These are phyloP conservation scores for Lepidonotus clava DNA, from an alignment of 2,888 invertebrate genomes.

Conservation along the genomic window DNA sequence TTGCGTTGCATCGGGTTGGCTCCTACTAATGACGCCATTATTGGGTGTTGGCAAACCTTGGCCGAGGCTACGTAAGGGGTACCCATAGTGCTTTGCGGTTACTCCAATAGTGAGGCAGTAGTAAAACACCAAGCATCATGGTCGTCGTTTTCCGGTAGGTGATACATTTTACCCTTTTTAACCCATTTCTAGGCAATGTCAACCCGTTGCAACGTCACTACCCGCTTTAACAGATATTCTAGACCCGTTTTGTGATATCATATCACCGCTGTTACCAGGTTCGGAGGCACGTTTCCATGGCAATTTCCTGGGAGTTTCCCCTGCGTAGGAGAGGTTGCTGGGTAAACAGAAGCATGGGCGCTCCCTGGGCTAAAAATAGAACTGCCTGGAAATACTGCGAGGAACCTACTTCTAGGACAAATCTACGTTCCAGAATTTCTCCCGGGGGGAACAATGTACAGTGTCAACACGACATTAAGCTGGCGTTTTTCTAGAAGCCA, in stretches of 20 bases:
- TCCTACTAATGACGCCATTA: neutral
- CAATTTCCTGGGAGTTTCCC: neutral
- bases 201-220: neutral
- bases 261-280: neutral
- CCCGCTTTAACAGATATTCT: neutral
- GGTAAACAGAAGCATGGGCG: slow-evolving; percentile 15
- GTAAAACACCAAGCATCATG: neutral
- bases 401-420: no score
- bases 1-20: neutral
- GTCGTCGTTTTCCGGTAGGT: slow-evolving; percentile 8
- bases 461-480: no score
- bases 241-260: neutral
- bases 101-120: neutral
- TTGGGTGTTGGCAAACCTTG: slow-evolving; percentile 9
- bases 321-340: neutral
- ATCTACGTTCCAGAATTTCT: no score
- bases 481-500: no score
- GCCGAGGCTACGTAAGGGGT: neutral
- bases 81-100: neutral
- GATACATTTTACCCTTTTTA: neutral
- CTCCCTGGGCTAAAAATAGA: neutral
- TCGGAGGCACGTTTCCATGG: neutral
- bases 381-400: neutral
- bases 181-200: neutral
- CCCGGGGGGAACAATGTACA: no score